These are phyloP conservation scores for Dolichallabes microphthalmus DNA, from an alignment of 2,113 vertebrate genomes.

Conservation along the genomic window DNA sequence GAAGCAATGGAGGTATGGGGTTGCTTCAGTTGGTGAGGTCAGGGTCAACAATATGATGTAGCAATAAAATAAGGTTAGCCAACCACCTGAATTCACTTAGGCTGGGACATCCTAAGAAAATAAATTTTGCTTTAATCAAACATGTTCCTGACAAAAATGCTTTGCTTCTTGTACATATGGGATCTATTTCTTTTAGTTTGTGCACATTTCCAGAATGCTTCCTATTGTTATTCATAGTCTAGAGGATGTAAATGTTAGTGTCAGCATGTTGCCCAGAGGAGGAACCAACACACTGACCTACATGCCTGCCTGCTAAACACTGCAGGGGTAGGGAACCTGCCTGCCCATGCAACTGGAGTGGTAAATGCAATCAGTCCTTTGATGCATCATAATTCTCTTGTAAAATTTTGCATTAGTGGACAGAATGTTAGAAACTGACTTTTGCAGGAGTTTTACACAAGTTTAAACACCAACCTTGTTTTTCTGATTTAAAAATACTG, in stretches of 20 bases:
- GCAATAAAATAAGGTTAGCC: too few relatives aligned
- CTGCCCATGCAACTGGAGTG: not conserved
- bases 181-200: not conserved
- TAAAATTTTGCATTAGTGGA: not conserved
- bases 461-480: not conserved
- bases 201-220: not conserved
- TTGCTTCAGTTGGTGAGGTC: too few relatives aligned
- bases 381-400: not conserved
- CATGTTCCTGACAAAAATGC: not conserved
- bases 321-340: not conserved
- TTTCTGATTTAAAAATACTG: not conserved
- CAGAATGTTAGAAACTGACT: not conserved
- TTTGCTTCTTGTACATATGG: not conserved
- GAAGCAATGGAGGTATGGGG: too few relatives aligned
- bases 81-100: too few relatives aligned
- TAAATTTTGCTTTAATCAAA: not conserved
- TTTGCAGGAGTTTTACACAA: not conserved
- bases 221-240: constrained; percentile 13
- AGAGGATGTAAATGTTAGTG: constrained; percentile 32
- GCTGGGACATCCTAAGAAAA: not conserved
- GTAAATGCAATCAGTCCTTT: not conserved
- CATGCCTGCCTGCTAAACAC: not conserved
- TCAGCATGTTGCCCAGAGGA: constrained; percentile 35
- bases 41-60: too few relatives aligned
- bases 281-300: not conserved